Evolutionary conservation across 2,113 vertebrate species (phyloP).

Genomic region (Noturus placidus): DNA sequence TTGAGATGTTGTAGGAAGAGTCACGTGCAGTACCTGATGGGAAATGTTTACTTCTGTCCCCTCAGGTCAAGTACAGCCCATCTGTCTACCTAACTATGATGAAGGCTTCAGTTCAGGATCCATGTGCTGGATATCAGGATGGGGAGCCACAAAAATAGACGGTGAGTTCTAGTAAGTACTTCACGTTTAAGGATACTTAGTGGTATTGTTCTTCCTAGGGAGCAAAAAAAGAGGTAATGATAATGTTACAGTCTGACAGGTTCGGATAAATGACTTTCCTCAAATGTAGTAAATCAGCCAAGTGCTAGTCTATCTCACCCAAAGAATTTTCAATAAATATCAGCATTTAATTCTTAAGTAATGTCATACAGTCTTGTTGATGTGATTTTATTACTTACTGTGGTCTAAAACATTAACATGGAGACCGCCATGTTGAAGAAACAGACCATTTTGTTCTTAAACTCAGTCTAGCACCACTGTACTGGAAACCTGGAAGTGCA

Average conservation of each 20-base stretch:
- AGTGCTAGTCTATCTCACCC: not conserved
- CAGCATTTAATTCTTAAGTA: not conserved
- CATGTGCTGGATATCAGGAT: constrained; percentile 61
- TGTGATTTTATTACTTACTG: not conserved
- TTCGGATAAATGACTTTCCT: not conserved
- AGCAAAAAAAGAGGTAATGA: not conserved
- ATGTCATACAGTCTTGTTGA: not conserved
- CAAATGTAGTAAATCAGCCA: not conserved
- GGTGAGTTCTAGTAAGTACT: constrained; percentile 45
- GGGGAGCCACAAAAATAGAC: constrained; percentile 54
- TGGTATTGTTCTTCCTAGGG: not conserved
- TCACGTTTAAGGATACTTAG: constrained; percentile 2
- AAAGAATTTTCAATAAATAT: not conserved
- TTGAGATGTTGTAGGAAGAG: not conserved
- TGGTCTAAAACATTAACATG: not conserved
- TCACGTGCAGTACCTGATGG: not conserved
- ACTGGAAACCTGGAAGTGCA: not conserved
- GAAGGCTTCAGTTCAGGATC: constrained; percentile 54
- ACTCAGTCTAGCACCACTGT: not conserved
- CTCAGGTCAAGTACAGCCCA: constrained; percentile 53
- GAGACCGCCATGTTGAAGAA: not conserved
- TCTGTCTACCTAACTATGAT: constrained; percentile 57
- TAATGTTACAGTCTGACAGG: not conserved
- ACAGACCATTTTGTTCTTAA: not conserved
- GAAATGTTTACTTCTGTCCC: not conserved